A percentile compares a stretch with the other conserved stretches of the same genome.
Evolutionary conservation across 2,888 invertebrate species (phyloP).

Genomic region (Sepioteuthis lessoniana): DNA sequence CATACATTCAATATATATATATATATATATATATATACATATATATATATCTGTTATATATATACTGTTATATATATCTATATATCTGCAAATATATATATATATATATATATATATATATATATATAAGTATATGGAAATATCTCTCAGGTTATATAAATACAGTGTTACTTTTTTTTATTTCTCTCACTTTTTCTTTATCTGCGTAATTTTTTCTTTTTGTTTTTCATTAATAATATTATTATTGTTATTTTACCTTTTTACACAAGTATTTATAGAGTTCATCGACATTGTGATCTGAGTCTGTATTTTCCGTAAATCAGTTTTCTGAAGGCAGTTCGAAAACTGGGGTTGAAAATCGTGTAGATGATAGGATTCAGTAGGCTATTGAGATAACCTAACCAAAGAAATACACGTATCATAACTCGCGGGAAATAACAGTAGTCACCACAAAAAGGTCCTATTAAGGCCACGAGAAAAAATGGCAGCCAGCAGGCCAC

Average conservation of each 20-base stretch:
- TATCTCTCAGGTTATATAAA: background rate
- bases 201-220: background rate
- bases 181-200: background rate
- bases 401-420: slow-evolving; percentile 81
- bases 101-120: slow-evolving; percentile 34
- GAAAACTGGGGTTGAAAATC: slow-evolving; percentile 93
- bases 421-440: slow-evolving; percentile 65
- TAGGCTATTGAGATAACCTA: slow-evolving; percentile 92
- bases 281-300: slow-evolving; percentile 47
- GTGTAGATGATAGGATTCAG: slow-evolving; percentile 95
- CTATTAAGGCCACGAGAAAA: slow-evolving; percentile 89
- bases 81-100: slow-evolving; percentile 37
- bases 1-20: too few species aligned
- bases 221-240: too few species aligned
- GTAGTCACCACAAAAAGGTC: slow-evolving; percentile 83
- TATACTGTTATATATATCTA: background rate
- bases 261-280: background rate
- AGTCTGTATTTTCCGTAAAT: slow-evolving; percentile 76
- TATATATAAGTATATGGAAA: background rate
- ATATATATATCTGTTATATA: background rate
- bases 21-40: background rate
- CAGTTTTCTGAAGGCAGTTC: slow-evolving; percentile 90
- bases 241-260: too few species aligned
- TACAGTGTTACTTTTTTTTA: background rate
- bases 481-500: slow-evolving; percentile 97